These are phyloP conservation scores for Tychaedon coryphoeus DNA, from an alignment of 2,113 vertebrate species.

Conservation along the genomic window DNA sequence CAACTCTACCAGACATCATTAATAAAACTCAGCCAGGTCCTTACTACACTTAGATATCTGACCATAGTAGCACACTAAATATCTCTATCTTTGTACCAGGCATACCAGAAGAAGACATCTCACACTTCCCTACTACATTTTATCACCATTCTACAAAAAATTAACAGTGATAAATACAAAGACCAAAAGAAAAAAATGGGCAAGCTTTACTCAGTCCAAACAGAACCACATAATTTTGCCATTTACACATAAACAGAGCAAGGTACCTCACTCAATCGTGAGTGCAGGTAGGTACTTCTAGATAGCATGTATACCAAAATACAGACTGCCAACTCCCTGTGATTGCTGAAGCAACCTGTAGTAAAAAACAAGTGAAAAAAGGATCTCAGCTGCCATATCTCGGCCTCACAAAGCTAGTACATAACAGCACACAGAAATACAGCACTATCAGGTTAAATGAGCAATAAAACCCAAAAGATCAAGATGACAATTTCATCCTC, in stretches of 20 bases:
- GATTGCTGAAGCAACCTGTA: not conserved
- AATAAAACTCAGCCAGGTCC: not conserved
- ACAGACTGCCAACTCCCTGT: not conserved
- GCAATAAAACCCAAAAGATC: not conserved
- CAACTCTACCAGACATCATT: not conserved
- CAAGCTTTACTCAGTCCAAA: not conserved
- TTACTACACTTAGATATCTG: not conserved
- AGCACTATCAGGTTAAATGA: not conserved
- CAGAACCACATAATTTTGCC: not conserved
- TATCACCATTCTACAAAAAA: not conserved
- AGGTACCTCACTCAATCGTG: fast-evolving
- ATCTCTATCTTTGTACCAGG: not conserved
- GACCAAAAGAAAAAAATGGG: not conserved
- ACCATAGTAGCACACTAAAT: not conserved
- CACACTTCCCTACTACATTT: not conserved
- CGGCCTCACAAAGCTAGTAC: not conserved
- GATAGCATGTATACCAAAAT: not conserved
- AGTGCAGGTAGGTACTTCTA: not conserved
- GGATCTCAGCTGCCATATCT: not conserved
- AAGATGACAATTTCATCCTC: not conserved
- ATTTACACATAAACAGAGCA: not conserved
- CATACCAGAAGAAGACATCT: not conserved
- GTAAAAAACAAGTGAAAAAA: not conserved
- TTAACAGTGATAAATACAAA: not conserved
- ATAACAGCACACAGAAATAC: not conserved